Conservation (phyloP, 2,888 invertebrate species). For the Syrphus vitripennis region DNA sequence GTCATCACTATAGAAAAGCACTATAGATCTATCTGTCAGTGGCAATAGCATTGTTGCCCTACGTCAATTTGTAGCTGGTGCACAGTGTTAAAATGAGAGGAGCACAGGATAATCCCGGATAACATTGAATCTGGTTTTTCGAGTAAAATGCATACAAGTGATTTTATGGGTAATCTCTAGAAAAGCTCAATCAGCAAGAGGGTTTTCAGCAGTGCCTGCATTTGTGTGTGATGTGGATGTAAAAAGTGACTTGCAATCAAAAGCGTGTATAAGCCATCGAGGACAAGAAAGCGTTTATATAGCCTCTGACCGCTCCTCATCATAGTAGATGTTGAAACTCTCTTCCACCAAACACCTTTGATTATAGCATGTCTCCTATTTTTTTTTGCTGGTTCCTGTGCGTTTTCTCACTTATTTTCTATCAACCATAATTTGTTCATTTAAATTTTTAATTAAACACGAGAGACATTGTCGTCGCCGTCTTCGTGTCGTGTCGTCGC, state of each 20-base stretch:
- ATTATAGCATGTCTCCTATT: conserved; percentile 6
- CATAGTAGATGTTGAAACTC: neutral
- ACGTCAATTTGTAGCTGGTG: conserved; percentile 21
- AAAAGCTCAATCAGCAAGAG: conserved; percentile 6
- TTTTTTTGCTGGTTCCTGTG: conserved; percentile 13
- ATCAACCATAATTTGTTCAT: conserved; percentile 71
- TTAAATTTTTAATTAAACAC: conserved; percentile 71
- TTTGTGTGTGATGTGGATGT: neutral
- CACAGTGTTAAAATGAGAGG: conserved; percentile 18
- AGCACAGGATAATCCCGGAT: conserved; percentile 59
- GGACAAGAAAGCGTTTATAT: too few relatives aligned
- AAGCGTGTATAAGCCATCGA: neutral
- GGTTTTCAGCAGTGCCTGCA: neutral
- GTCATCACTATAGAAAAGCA: neutral
- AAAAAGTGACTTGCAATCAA: conserved; percentile 11
- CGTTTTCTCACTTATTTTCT: conserved; percentile 65
- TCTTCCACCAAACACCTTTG: neutral
- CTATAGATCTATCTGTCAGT: neutral
- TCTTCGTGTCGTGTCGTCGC: neutral
- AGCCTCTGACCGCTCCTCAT: too few relatives aligned
- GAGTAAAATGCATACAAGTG: conserved; percentile 36
- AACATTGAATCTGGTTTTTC: conserved; percentile 37
- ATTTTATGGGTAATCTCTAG: conserved; percentile 25
- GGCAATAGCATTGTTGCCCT: neutral
- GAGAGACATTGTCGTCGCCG: conserved; percentile 1